Evolutionary conservation across 2,888 invertebrate species (phyloP), one percentile per base, ranked within the genome.

Genomic region (Automeris io): DNA sequence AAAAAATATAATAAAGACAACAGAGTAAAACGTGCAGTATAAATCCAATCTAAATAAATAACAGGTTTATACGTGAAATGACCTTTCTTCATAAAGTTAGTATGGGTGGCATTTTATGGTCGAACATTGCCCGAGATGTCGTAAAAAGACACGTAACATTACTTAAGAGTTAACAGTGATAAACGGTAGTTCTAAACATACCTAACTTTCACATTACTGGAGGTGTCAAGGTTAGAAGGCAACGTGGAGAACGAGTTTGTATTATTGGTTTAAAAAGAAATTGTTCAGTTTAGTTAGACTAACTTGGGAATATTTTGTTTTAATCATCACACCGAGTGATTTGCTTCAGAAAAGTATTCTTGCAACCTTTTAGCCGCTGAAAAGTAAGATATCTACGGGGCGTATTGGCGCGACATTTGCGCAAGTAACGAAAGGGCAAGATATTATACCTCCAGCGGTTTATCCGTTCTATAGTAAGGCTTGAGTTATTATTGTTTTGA

Each of bases 121-220:
- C 21, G 29, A 43, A 42, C 39, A 35, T 19, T 18, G 46, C 37
- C 45, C 43, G 42, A 43, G 40, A 39, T 42, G 44, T 46, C 51
- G 59, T 61, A 60, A 68, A 56, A 61, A 54, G 42, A 69, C 58
- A 61, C 57, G 57, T 52, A 62, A 64, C 51, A 46, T 57, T 57
- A 62, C 60, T 64, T 62, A 61, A 43, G 39, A 43, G 41, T 34
- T 34, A 34, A 58, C 40, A 46, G 41, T 55, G 54, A 60, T 62
- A 61, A 56, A 58, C 55, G 46, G 51, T 51, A 50, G 13, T 35
- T 37, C 29, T 21, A 49, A 57, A 57, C 52, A 42, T 45, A 45
- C 39, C 43, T 47, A 55, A 58, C 63, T 64, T 64, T 64, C 65
- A 64, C 65, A 47, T 49, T 37, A 42, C 32, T 32, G 34, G 36